These are phyloP conservation scores for Pogonocherus hispidulus DNA, from an alignment of 2,888 invertebrate genomes.

Conservation along the genomic window DNA sequence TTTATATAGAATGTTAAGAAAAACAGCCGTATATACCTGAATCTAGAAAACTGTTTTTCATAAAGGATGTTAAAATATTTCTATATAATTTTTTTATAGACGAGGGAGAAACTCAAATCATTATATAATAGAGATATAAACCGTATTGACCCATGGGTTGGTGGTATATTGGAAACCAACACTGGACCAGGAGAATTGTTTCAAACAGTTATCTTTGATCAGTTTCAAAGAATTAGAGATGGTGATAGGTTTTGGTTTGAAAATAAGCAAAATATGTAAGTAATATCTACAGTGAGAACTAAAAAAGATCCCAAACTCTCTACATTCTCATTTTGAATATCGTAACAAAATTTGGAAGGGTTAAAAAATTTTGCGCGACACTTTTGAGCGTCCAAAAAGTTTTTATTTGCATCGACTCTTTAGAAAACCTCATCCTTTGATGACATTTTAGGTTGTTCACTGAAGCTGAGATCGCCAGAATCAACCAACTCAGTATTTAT, in stretches of 20 bases:
- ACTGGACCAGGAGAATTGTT: slow-evolving; percentile 71
- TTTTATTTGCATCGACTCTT: too few species aligned
- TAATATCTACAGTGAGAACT: neutral
- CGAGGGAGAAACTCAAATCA: slow-evolving; percentile 50
- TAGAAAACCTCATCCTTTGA: too few species aligned
- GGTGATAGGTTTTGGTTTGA: slow-evolving; percentile 75
- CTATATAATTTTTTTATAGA: slow-evolving; percentile 29
- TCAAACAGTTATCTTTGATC: slow-evolving; percentile 70
- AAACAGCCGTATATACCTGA: too few species aligned
- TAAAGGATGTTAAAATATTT: too few species aligned
- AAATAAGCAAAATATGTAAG: slow-evolving; percentile 68
- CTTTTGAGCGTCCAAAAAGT: too few species aligned
- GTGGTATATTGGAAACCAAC: slow-evolving; percentile 72
- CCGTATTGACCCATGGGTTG: slow-evolving; percentile 72
- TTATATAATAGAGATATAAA: slow-evolving; percentile 66
- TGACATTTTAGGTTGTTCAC: slow-evolving; percentile 68
- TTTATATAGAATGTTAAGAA: too few species aligned
- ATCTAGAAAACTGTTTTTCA: too few species aligned
- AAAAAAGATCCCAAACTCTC: too few species aligned
- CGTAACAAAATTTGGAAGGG: too few species aligned
- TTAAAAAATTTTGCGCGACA: too few species aligned
- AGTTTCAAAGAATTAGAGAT: slow-evolving; percentile 72
- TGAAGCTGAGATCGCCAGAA: slow-evolving; percentile 65
- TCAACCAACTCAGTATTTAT: slow-evolving; percentile 68
- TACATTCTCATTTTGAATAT: too few species aligned